Evolutionary conservation across 2,888 invertebrate genomes (phyloP), one percentile per base, ranked within the genome.

Genomic region (Chloroclystis v-ata): DNA sequence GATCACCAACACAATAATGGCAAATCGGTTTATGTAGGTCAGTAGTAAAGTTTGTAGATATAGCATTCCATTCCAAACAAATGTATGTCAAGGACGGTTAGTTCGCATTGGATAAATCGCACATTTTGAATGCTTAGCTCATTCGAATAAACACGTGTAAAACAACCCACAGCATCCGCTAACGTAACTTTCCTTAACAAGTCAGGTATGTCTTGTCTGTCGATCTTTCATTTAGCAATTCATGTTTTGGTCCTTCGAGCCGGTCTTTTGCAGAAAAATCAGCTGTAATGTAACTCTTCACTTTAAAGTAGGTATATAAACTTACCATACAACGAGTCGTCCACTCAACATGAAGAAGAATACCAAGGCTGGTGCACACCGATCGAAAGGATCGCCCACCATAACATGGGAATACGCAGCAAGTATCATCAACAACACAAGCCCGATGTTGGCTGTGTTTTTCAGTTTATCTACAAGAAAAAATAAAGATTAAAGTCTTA

Each of bases 261-360:
- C 42, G 35, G 32, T 46, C 28, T 30, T 14, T 29, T 11, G 20
- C 20, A 4, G 20, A 20, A 20, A 20, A 20, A 4, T 4, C 3
- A 20, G 20, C 20, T 20, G 5, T 20, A 5, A 1, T 26, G 8
- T 26, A 6, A 8, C 26, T 1, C 26, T 26, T 8, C n/a, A n/a
- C n/a, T n/a, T n/a, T n/a, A n/a, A n/a, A n/a, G n/a, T n/a, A n/a
- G n/a, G n/a, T n/a, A n/a, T n/a, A n/a, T n/a, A n/a, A n/a, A 9
- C 65, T 81, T 84, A 91, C 91, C 91, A 97, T 52, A 97, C 96
- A 13, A 97, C 96, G 54, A 97, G 89, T 59, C 97, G 90, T 52
- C 97, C 97, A 58, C 93, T 93, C 37, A 97, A 87, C 96, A 97
- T 96, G 76, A 97, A 96, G 75, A 96, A 94, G 82, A 97, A 97